phyloP scores from a whole-genome alignment of 2,888 invertebrate genomes.

The Scelioninae gen. 1 region DNA sequence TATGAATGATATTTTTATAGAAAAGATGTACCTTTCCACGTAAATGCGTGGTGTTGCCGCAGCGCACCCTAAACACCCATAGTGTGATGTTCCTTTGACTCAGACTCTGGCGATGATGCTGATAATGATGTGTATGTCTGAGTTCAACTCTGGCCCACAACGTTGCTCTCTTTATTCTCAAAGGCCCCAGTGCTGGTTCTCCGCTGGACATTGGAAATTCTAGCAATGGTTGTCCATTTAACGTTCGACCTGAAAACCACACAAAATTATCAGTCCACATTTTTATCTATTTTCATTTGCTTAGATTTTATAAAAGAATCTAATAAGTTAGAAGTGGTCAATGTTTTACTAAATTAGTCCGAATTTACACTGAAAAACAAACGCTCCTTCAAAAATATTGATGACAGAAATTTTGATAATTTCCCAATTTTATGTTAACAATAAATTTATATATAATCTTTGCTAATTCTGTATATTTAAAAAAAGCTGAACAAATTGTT shows the following conservation, averaged over 20 bases:
- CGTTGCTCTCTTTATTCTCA: conserved; percentile 91
- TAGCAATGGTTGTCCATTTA: conserved; percentile 93
- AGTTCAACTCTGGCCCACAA: conserved; percentile 90
- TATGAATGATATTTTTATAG: background rate
- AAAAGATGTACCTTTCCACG: conserved; percentile 86
- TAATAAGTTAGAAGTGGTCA: background rate
- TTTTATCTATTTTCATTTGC: background rate
- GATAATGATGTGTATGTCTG: conserved; percentile 83
- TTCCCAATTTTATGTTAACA: no score
- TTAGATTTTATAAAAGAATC: background rate
- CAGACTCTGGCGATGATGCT: conserved; percentile 80
- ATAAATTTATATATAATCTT: no score
- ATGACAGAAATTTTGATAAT: no score
- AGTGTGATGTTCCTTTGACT: conserved; percentile 86
- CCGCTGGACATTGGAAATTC: conserved; percentile 90
- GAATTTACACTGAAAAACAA: no score
- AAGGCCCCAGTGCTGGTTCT: conserved; percentile 85
- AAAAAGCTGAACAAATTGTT: no score
- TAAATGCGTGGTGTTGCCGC: conserved; percentile 87
- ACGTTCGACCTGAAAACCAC: conserved; percentile 88
- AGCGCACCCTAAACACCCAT: conserved; percentile 89
- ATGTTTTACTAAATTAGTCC: no score
- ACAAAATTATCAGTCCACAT: background rate
- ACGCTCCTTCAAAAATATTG: no score
- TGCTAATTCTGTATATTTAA: no score